Evolutionary conservation across 2,113 vertebrate genomes (phyloP).

Genomic region (Glaucidium brasilianum): DNA sequence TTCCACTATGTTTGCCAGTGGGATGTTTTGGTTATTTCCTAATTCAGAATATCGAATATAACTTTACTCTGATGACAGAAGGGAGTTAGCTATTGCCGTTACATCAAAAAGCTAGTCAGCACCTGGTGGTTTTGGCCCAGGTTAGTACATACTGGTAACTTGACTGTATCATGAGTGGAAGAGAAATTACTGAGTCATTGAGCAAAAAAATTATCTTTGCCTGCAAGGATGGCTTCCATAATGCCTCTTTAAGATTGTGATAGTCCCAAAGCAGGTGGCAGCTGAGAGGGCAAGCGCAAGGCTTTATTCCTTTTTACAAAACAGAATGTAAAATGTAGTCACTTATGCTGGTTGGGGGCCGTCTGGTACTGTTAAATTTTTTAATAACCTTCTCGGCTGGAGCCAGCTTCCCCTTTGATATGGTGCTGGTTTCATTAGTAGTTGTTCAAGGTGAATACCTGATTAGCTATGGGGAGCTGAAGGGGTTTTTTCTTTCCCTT

Average conservation of each 20-base stretch:
- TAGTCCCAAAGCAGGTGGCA: not conserved
- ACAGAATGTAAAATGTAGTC: not conserved
- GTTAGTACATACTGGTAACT: not conserved
- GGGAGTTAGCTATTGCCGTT: fast-evolving
- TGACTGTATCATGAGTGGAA: not conserved
- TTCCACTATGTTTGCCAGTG: not conserved
- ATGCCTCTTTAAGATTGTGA: not conserved
- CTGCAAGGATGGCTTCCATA: not conserved
- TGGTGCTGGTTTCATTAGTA: constrained; percentile 3
- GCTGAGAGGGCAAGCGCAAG: not conserved
- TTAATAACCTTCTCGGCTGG: constrained; percentile 14
- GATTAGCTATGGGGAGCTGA: constrained; percentile 1
- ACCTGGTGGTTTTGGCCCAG: not conserved
- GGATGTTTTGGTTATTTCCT: not conserved
- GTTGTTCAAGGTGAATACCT: constrained; percentile 5
- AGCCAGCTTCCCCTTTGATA: constrained; percentile 35
- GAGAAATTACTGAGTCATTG: not conserved
- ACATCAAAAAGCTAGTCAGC: not conserved
- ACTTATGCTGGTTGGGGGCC: not conserved
- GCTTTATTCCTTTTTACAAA: not conserved
- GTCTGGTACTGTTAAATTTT: not conserved
- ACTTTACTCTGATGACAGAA: not conserved
- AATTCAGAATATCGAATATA: not conserved
- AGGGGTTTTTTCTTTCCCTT: not conserved
- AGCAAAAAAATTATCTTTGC: not conserved